Evolutionary conservation across 1,140 invertebrate genomes (phyloP).

Genomic region (Helicoverpa armigera): DNA sequence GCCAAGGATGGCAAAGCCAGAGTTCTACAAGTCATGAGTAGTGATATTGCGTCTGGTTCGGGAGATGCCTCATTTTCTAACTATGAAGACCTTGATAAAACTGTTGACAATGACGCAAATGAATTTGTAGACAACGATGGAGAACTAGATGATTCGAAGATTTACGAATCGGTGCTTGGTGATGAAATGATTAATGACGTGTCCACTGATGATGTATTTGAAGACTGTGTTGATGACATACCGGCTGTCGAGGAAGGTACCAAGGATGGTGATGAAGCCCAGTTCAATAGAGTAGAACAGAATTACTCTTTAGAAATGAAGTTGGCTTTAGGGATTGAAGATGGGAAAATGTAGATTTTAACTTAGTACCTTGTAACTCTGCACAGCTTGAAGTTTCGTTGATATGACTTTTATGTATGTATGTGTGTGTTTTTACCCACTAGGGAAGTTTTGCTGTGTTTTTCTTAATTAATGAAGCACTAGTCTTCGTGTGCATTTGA

Average conservation of each 20-base stretch:
- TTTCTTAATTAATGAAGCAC: background rate
- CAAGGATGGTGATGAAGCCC: background rate
- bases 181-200: conserved; percentile 24
- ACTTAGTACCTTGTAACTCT: background rate
- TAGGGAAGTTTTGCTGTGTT: background rate
- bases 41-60: background rate
- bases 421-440: background rate
- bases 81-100: conserved; percentile 16
- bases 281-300: conserved; percentile 62
- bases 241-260: conserved; percentile 20
- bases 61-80: background rate
- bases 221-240: conserved; percentile 71
- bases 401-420: background rate
- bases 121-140: conserved; percentile 22
- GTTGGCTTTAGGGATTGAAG: conserved; percentile 70
- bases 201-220: conserved; percentile 68
- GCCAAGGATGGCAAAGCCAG: background rate
- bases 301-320: conserved; percentile 80
- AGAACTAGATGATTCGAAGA: conserved; percentile 16
- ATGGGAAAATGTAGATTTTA: conserved; percentile 28
- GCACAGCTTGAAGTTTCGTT: background rate
- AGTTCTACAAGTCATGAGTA: background rate
- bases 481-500: background rate
- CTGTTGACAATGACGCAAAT: conserved; percentile 40
- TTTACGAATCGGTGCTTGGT: conserved; percentile 42